Evolutionary conservation across 2,113 vertebrate genomes (phyloP).

Genomic region (Chloropsis cyanopogon): DNA sequence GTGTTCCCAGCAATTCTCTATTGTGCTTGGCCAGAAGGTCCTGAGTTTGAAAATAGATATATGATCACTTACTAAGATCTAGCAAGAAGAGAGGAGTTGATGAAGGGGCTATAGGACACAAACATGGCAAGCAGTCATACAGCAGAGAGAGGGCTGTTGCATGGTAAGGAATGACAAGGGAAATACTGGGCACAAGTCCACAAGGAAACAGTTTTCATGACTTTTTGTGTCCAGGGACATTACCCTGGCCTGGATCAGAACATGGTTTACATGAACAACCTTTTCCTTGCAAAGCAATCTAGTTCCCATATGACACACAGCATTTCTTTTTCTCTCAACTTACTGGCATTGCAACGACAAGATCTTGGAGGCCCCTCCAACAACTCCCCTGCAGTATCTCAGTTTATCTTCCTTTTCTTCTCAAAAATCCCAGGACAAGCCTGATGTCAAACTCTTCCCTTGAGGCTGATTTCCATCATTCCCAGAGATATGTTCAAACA

Average conservation of each 20-base stretch:
- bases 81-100: neutral
- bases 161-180: neutral
- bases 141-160: neutral
- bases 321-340: neutral
- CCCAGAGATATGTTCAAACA: constrained; percentile 13
- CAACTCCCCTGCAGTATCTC: neutral
- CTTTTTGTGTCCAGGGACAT: neutral
- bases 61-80: neutral
- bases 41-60: neutral
- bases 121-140: neutral
- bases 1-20: neutral
- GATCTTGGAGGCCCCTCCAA: neutral
- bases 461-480: constrained; percentile 2
- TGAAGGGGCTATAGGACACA: neutral
- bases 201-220: neutral
- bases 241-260: neutral
- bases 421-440: neutral
- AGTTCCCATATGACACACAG: neutral
- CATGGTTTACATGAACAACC: neutral
- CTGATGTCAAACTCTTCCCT: constrained; percentile 21
- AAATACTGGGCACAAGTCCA: neutral
- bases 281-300: neutral
- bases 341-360: neutral
- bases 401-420: constrained; percentile 17
- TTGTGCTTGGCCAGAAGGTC: neutral